These are phyloP conservation scores for Astropecten irregularis DNA, from an alignment of 53 echinoderm and acorn worm genomes.

Conservation along the genomic window DNA sequence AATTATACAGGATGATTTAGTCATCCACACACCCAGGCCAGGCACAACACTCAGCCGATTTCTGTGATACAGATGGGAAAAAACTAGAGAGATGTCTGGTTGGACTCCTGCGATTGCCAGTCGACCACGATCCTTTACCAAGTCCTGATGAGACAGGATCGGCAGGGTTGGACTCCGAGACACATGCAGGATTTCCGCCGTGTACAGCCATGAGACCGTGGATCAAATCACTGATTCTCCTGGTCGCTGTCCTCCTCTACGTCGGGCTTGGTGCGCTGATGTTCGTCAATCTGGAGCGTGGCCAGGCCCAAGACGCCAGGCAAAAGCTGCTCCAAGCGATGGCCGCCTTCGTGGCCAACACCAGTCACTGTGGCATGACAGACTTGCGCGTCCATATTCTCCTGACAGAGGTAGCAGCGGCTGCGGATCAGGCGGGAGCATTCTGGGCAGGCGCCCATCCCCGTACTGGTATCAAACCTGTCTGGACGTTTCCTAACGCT, in stretches of 20 bases:
- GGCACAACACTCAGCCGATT: too few species aligned
- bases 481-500: constrained; percentile 1
- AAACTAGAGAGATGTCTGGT: too few species aligned
- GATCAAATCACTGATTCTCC: not conserved
- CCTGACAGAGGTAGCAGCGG: not conserved
- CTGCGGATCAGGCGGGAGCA: not conserved
- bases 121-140: too few species aligned
- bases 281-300: not conserved
- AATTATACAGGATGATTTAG: too few species aligned
- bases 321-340: not conserved
- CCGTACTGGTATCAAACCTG: not conserved
- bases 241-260: not conserved
- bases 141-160: too few species aligned
- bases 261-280: not conserved
- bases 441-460: not conserved
- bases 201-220: not conserved
- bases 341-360: not conserved
- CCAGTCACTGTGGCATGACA: not conserved
- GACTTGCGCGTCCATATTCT: not conserved
- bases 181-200: too few species aligned
- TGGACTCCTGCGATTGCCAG: too few species aligned
- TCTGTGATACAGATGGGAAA: too few species aligned
- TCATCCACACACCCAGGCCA: too few species aligned
- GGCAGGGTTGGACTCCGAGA: too few species aligned
- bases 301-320: not conserved